Evolutionary conservation across 2,113 vertebrate species (phyloP).

Genomic region (Nibea albiflora): DNA sequence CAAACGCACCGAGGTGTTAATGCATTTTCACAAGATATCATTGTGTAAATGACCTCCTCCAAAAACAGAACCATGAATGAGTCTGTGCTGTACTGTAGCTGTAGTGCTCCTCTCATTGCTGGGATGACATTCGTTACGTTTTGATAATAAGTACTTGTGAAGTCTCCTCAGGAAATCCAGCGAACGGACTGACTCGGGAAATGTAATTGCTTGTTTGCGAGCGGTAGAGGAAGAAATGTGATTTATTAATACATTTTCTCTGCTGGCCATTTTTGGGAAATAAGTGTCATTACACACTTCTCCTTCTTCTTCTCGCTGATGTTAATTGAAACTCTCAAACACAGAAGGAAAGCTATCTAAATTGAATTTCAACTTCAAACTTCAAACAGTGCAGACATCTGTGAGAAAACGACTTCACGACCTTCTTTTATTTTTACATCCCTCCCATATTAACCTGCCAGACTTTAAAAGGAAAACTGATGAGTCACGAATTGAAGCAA

Average conservation of each 20-base stretch:
- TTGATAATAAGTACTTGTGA: not conserved
- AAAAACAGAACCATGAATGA: not conserved
- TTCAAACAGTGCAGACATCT: not conserved
- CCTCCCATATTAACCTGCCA: constrained; percentile 6
- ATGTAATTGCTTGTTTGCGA: constrained; percentile 16
- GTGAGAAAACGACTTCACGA: constrained; percentile 9
- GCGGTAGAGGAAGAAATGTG: constrained; percentile 14
- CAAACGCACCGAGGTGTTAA: not conserved
- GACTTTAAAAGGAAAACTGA: constrained; percentile 1
- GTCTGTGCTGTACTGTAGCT: not conserved
- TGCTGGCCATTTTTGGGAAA: constrained; percentile 3
- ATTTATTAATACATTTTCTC: constrained; percentile 25
- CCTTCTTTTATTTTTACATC: constrained; percentile 1
- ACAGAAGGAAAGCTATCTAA: not conserved
- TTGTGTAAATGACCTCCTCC: not conserved
- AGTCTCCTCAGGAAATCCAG: constrained; percentile 4
- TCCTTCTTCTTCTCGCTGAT: not conserved
- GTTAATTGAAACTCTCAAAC: constrained; percentile 40
- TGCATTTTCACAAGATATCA: not conserved
- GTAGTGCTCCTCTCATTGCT: not conserved
- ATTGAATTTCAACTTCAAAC: constrained; percentile 32
- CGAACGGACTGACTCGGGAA: not conserved
- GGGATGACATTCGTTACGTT: not conserved
- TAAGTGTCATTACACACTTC: constrained; percentile 3
- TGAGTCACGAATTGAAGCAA: constrained; percentile 33